Evolutionary conservation across 2,888 invertebrate genomes (phyloP).

Genomic region (Brassicogethes aeneus): DNA sequence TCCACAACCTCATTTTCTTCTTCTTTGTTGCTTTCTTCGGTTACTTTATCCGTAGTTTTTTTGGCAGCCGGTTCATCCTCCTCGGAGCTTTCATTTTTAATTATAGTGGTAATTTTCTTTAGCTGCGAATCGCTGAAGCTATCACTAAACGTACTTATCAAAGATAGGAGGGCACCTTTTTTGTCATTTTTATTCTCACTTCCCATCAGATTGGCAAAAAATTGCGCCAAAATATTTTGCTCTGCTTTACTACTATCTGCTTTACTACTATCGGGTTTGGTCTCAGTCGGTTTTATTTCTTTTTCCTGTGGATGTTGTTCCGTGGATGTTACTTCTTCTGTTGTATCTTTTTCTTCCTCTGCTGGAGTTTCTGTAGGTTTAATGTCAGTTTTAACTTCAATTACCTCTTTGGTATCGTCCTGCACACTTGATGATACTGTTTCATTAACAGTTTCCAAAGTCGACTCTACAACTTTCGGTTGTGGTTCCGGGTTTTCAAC

Average conservation of each 20-base stretch:
- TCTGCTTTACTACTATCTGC: slow-evolving; percentile 16
- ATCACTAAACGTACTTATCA: slow-evolving; percentile 28
- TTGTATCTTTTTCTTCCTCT: slow-evolving; percentile 1
- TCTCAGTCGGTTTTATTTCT: background rate
- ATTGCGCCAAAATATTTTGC: slow-evolving; percentile 26
- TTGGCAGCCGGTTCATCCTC: slow-evolving; percentile 24
- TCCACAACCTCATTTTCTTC: slow-evolving; percentile 6
- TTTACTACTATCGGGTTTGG: background rate
- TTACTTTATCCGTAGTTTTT: slow-evolving; percentile 8
- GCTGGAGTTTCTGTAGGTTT: background rate
- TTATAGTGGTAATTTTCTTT: slow-evolving; percentile 49
- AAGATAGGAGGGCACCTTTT: slow-evolving; percentile 23
- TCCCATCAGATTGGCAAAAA: slow-evolving; percentile 27
- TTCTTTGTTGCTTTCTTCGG: slow-evolving; percentile 6
- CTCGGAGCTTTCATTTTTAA: slow-evolving; percentile 45
- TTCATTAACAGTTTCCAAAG: too few relatives aligned
- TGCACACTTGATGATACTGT: slow-evolving; percentile 3
- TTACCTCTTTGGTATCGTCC: slow-evolving; percentile 3
- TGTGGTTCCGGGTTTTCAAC: slow-evolving; percentile 2
- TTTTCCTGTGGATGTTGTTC: background rate
- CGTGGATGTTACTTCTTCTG: slow-evolving; percentile 6
- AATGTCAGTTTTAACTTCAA: background rate
- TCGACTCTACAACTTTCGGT: too few relatives aligned
- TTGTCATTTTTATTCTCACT: slow-evolving; percentile 27
- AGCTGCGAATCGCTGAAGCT: slow-evolving; percentile 33